These are phyloP conservation scores for Parasteatoda tepidariorum DNA, from an alignment of 1,140 invertebrate species.

Conservation along the genomic window DNA sequence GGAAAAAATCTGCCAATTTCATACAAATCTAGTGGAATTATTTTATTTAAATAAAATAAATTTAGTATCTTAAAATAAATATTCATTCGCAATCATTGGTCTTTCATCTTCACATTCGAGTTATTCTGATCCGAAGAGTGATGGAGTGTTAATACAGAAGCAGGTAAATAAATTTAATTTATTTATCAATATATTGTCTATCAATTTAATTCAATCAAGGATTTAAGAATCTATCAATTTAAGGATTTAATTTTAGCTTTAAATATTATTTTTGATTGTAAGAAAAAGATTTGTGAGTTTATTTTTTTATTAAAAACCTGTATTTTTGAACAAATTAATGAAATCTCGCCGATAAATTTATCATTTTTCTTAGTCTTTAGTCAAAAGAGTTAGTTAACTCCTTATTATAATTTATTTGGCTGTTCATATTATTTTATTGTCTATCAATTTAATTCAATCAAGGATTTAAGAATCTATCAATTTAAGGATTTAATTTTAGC, in stretches of 20 bases:
- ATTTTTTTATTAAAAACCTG: not conserved
- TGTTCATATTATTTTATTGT: not conserved
- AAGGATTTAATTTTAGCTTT: not conserved
- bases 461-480: not conserved
- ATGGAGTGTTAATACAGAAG: constrained; percentile 29
- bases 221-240: not conserved
- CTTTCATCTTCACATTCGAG: constrained; percentile 7
- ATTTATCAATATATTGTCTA: not conserved
- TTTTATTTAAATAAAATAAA: not conserved
- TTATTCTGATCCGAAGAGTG: not conserved
- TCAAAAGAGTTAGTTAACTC: too few relatives aligned
- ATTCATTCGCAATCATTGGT: constrained; percentile 18
- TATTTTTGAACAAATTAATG: not conserved
- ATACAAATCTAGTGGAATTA: not conserved
- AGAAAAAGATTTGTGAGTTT: not conserved
- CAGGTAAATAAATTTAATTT: constrained; percentile 1
- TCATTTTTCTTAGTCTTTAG: too few relatives aligned
- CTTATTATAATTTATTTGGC: too few relatives aligned
- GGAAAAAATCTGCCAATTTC: not conserved
- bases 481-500: not conserved
- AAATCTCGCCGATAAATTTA: not conserved
- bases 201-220: not conserved
- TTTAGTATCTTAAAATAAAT: not conserved
- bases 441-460: not conserved
- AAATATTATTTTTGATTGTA: not conserved